Conservation (phyloP, 2,113 vertebrate genomes). For the Sebastes fasciatus region DNA sequence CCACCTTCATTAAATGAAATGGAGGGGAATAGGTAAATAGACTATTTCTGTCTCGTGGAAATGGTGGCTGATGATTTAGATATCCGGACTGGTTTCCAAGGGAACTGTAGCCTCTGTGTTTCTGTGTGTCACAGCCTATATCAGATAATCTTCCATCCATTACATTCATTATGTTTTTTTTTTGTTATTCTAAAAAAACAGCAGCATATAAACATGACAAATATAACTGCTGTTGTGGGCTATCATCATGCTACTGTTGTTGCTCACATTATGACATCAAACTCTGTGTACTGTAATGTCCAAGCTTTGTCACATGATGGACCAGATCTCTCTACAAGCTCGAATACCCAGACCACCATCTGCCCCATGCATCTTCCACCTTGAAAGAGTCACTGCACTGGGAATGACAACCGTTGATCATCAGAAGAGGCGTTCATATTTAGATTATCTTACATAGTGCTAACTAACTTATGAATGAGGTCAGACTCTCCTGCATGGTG, state of each 20-base stretch:
- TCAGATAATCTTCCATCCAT: slow-evolving; percentile 3
- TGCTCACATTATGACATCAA: not conserved
- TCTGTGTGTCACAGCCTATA: slow-evolving; percentile 37
- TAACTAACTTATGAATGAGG: slow-evolving; percentile 51
- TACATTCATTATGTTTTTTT: too few relatives aligned
- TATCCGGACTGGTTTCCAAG: slow-evolving; percentile 79
- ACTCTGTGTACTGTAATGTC: not conserved
- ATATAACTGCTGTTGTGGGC: too few relatives aligned
- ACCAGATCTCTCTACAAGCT: not conserved
- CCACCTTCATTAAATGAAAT: slow-evolving; percentile 37
- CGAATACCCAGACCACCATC: not conserved
- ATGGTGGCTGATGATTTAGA: slow-evolving; percentile 72
- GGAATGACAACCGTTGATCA: not conserved
- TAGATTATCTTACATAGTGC: not conserved
- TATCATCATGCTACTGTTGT: not conserved
- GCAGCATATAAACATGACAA: not conserved
- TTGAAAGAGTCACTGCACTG: not conserved
- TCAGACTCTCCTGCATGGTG: not conserved
- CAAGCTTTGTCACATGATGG: not conserved
- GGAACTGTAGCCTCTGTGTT: slow-evolving; percentile 67
- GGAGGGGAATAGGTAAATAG: slow-evolving; percentile 42
- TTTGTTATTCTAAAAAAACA: not conserved
- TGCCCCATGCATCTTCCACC: not conserved
- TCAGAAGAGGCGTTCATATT: slow-evolving; percentile 12
- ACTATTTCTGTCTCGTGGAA: slow-evolving; percentile 68